Evolutionary conservation across 2,888 invertebrate species (phyloP), one percentile per base, ranked within the genome.

Genomic region (Dasysyrphus albostriatus): DNA sequence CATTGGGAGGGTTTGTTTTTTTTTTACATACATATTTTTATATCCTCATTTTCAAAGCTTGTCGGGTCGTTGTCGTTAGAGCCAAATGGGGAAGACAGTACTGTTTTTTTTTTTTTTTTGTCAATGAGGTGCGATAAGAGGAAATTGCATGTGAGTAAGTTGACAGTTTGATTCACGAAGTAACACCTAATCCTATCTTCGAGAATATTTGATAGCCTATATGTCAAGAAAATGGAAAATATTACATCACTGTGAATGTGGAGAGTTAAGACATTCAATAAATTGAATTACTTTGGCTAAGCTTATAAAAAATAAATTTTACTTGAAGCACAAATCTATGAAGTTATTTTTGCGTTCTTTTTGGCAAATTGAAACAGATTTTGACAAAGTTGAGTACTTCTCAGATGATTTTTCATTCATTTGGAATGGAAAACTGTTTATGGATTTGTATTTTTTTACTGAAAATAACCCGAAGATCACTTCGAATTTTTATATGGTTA

Each of bases 81-180:
- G 49, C 63, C 73, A 74, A 81, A 85, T 74, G 61, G 65, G 81
- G 77, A 44, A 59, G 29, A 69, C 56, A 49, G 73, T 81, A 44
- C 5, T 54, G 5, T 19, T 39, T 24, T 42, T 61, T n/a, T 61
- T 34, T 63, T 81, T 77, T 81, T 24, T 1, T 77, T 74, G 81
- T 51, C 74, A 85, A 85, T 85, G 85, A 81, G 73, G 81, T 85
- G 85, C 74, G 85, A 81, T 85, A 85, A 85, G 85, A 69, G 73
- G 81, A 81, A 85, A 85, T 85, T 78, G 69, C 77, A 84, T 78
- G 81, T 77, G 85, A 58, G 77, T 39, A 24, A 51, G 77, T 77
- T 77, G 85, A 74, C 69, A 81, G 49, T 77, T 63, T 61, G 69
- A 74, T 72, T 56, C 65, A 80, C 49, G 61, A 59, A 75, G 16